Conservation (phyloP, 2,113 vertebrate genomes). For the Phocoena sinus region DNA sequence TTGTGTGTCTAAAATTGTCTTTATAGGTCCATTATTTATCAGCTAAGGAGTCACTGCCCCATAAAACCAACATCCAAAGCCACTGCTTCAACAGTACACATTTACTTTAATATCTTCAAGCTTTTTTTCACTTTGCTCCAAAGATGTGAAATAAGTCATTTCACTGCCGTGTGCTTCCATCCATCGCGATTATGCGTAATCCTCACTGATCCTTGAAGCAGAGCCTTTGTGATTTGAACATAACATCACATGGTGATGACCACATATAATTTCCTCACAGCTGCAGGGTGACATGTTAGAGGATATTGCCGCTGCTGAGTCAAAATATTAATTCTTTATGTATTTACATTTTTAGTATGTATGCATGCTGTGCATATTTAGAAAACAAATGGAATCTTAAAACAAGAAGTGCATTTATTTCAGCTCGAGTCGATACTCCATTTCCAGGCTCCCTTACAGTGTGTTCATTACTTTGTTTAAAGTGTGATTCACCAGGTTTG, state of each 20-base stretch:
- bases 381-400: slow-evolving; percentile 30
- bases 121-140: slow-evolving; percentile 59
- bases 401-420: slow-evolving; percentile 37
- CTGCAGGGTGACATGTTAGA: slow-evolving; percentile 43
- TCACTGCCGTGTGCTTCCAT: slow-evolving; percentile 52
- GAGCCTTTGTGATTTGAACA: slow-evolving; percentile 17
- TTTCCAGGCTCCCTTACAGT: slow-evolving; percentile 5
- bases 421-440: background rate
- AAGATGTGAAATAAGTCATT: slow-evolving; percentile 58
- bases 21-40: slow-evolving; percentile 75
- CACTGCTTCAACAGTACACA: slow-evolving; percentile 29
- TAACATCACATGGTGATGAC: slow-evolving; percentile 34
- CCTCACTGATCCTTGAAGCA: slow-evolving; percentile 35
- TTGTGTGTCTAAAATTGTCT: slow-evolving; percentile 59
- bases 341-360: slow-evolving; percentile 50
- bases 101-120: slow-evolving; percentile 69
- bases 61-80: slow-evolving; percentile 68
- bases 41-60: slow-evolving; percentile 72
- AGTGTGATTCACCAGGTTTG: background rate
- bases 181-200: slow-evolving; percentile 30
- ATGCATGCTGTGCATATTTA: slow-evolving; percentile 36
- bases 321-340: slow-evolving; percentile 53
- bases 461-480: slow-evolving; percentile 50
- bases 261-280: slow-evolving; percentile 50
- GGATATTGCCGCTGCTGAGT: slow-evolving; percentile 33